Evolutionary conservation across 2,888 invertebrate species (phyloP), one percentile per base, ranked within the genome.

Genomic region (Lymantria dispar): DNA sequence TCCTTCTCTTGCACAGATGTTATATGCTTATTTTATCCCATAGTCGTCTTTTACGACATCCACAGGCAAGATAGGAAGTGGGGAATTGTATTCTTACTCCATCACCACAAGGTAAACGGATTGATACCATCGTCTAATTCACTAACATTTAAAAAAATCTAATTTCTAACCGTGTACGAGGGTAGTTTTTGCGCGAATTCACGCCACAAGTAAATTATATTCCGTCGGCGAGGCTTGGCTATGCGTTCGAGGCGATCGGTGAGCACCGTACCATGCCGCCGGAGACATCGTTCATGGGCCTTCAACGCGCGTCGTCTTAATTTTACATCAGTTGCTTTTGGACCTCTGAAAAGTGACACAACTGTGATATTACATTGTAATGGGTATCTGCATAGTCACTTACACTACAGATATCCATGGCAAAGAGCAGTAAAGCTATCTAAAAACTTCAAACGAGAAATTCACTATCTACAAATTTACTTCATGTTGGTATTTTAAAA

Each of bases 311-410:
- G 72, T 40, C 60, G 68, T 0, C 76, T 60, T 64, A 86, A 42
- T 60, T 84, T 85, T 45, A 87, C 81, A 55, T 88, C 84, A 0
- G 87, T 85, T 1, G 83, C 87, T 63, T 85, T 87, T n/a, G 87
- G 84, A 37, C 81, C 78, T 58, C 89, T 89, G 62, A 5, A 49
- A 48, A n/a, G 10, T 8, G n/a, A 29, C 11, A 22, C 10, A 43
- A 30, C 13, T 22, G 9, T 29, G 8, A 33, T 33, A 33, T 10
- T 33, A 33, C 2, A 33, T 33, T 33, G 8, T 33, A 5, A 33
- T 10, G 8, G 8, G 33, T n/a, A n/a, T n/a, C 33, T 8, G 33
- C 1, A 3, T 1, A 10, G 5, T 7, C 5, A 5, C 22, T 5
- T 22, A 22, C 22, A 22, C 5, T 22, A 22, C 5, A 22, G 22